Evolutionary conservation across 2,797 vertebrate species (phyloP), one percentile per base, ranked within the genome.

Genomic region (Pangasius macronema): DNA sequence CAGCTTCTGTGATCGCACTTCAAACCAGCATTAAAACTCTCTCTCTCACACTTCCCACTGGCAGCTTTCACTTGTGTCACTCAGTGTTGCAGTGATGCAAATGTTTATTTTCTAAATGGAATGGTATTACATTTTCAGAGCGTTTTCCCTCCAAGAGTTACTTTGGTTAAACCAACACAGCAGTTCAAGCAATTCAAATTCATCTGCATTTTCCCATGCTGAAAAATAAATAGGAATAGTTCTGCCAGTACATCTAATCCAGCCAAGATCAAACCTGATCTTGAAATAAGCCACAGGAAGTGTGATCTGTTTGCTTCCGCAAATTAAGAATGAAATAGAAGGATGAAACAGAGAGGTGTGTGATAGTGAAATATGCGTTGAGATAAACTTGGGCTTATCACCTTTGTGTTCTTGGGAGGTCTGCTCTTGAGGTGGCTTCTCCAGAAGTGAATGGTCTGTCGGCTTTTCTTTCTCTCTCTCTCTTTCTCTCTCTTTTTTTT

Each of bases 371-470:
- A 61, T 33, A 46, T 33, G 36, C 36, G 20, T 33, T 9, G 53
- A 67, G 61, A 61, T 82, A 80, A 86, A 68, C 63, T 70, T 65
- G 63, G 6, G 79, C 85, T 63, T 49, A 87, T 92, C 91, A 91
- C 88, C 63, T 65, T 88, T 92, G 90, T 88, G 85, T 83, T 85
- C 92, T 87, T 94, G 92, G 92, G 93, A 93, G 93, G 92, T 94
- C 92, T 63, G n/a, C 30, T 67, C 76, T 82, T 86, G 88, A 87
- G 81, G 77, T 76, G 89, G 53, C 83, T 89, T 89, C 83, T 72
- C 68, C 57, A 59, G 49, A 36, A 63, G 65, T 89, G 87, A 87
- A 61, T 79, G 81, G 86, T 91, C 72, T 88, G 85, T 68, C 79
- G 79, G 75, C 76, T 59, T 84, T 53, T 83, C 63, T 53, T 36